phyloP scores from a whole-genome alignment of 2,888 invertebrate genomes.

The Leucozona laternaria region DNA sequence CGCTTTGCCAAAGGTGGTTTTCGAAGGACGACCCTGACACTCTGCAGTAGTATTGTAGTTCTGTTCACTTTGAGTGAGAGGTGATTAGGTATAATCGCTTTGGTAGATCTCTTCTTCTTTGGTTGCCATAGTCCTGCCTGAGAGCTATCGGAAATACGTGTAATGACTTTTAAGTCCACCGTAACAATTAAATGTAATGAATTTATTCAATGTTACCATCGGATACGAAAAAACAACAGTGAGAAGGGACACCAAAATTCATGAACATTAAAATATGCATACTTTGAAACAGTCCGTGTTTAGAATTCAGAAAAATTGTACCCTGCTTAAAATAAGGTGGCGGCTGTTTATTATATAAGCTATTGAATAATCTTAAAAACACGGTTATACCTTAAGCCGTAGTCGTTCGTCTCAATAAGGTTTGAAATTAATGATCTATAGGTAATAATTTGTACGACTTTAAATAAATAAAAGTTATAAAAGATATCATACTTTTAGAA shows the following conservation, averaged over 20 bases:
- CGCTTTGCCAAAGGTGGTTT: not conserved
- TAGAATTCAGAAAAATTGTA: not conserved
- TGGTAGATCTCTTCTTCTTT: constrained; percentile 45
- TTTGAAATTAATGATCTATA: no score
- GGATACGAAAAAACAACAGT: not conserved
- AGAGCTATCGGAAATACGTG: constrained; percentile 47
- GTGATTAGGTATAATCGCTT: constrained; percentile 67
- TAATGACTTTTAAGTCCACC: constrained; percentile 59
- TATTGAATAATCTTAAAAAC: not conserved
- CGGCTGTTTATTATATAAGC: not conserved
- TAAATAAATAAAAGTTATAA: no score
- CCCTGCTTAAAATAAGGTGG: no score
- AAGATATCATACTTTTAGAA: no score
- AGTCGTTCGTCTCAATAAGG: no score
- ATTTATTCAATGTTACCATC: constrained; percentile 41
- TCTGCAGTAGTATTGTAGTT: constrained; percentile 35
- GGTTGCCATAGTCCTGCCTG: constrained; percentile 13
- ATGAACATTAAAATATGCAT: not conserved
- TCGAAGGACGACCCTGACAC: constrained; percentile 29
- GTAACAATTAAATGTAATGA: constrained; percentile 65
- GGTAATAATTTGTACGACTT: no score
- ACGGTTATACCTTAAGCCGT: not conserved
- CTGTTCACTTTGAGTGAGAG: constrained; percentile 49
- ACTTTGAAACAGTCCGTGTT: not conserved
- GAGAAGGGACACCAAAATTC: not conserved